These are phyloP conservation scores for Aphidoletes aphidimyza DNA, from an alignment of 2,888 invertebrate genomes.

Conservation along the genomic window DNA sequence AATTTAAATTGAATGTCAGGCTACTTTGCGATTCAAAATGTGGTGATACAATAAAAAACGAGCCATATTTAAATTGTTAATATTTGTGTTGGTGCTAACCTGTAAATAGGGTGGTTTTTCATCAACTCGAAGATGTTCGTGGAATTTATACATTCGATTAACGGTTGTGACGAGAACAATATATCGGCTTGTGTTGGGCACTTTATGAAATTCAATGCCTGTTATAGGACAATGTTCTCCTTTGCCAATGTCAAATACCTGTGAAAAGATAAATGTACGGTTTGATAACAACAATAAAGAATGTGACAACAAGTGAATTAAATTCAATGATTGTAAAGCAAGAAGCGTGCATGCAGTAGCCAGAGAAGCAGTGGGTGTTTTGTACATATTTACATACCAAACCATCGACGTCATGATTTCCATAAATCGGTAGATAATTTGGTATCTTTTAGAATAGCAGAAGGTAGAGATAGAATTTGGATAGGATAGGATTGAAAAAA, in stretches of 20 bases:
- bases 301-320: background rate
- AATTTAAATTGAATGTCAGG: no score
- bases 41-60: conserved; percentile 60
- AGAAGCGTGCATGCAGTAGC: background rate
- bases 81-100: conserved; percentile 60
- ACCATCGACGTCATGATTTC: conserved; percentile 78
- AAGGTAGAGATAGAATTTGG: background rate
- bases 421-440: conserved; percentile 79
- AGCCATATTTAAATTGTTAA: no score
- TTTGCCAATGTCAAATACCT: conserved; percentile 90
- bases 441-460: conserved; percentile 72
- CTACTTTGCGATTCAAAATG: conserved; percentile 59
- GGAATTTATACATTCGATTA: conserved; percentile 87
- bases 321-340: background rate
- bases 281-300: background rate
- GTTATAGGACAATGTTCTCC: conserved; percentile 83
- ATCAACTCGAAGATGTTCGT: conserved; percentile 78
- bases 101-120: conserved; percentile 76
- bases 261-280: conserved; percentile 57
- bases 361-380: background rate
- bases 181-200: conserved; percentile 78
- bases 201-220: conserved; percentile 84
- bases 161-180: conserved; percentile 87
- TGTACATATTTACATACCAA: conserved; percentile 70
- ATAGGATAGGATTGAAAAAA: background rate